phyloP scores from a whole-genome alignment of 2,797 vertebrate species.

The Phalloptychus januarius region DNA sequence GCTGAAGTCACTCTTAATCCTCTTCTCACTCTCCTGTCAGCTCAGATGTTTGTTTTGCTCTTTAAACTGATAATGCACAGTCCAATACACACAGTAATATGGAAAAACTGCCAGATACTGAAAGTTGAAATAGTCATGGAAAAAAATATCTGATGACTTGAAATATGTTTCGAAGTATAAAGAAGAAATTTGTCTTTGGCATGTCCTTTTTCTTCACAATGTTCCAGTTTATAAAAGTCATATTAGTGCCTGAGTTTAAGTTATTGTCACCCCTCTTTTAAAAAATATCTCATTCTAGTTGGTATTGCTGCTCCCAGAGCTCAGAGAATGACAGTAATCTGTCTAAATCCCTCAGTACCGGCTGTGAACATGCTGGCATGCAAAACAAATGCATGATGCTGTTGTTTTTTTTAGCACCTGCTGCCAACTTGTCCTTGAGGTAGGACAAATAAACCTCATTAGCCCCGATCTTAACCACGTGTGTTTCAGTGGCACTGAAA shows the following conservation, averaged over 20 bases:
- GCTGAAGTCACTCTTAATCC: background rate
- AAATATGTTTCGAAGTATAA: background rate
- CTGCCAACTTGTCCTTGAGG: constrained; percentile 27
- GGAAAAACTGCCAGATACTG: background rate
- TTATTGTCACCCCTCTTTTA: background rate
- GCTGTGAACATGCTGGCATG: constrained; percentile 34
- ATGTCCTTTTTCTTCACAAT: background rate
- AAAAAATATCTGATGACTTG: background rate
- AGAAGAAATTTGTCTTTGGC: background rate
- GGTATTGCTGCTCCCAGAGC: background rate
- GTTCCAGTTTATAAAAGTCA: background rate
- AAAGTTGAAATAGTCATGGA: background rate
- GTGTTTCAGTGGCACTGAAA: constrained; percentile 5
- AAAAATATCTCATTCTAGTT: background rate
- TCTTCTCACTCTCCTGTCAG: background rate
- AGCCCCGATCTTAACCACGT: constrained; percentile 7
- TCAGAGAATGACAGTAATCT: constrained; percentile 9
- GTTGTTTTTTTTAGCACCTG: constrained; percentile 17
- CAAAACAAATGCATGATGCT: constrained; percentile 32
- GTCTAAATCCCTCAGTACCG: constrained; percentile 1
- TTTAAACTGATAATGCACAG: background rate
- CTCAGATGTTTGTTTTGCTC: background rate
- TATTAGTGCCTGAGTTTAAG: background rate
- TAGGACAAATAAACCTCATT: constrained; percentile 34
- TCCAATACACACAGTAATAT: background rate